These are phyloP conservation scores for Solenodon paradoxus DNA, from an alignment of 2,113 vertebrate species.

Conservation along the genomic window DNA sequence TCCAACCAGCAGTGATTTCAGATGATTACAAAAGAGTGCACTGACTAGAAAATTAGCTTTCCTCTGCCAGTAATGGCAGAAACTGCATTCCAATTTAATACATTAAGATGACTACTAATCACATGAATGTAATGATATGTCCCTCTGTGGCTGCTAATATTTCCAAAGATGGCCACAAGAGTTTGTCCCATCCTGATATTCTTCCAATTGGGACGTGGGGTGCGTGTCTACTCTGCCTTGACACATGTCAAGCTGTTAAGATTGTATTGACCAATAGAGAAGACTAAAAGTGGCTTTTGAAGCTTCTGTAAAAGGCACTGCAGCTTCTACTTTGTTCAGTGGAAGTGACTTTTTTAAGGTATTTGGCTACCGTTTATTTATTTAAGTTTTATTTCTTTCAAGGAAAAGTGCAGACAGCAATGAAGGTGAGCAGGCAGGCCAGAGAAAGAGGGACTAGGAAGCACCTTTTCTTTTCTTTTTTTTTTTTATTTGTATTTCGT, in stretches of 20 bases:
- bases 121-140: constrained; percentile 41
- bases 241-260: background rate
- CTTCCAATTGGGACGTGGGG: background rate
- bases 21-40: background rate
- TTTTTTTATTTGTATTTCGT: too few species aligned
- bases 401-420: too few species aligned
- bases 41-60: constrained; percentile 33
- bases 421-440: too few species aligned
- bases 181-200: background rate
- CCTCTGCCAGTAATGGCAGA: background rate
- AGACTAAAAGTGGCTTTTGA: background rate
- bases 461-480: too few species aligned
- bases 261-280: background rate
- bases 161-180: background rate
- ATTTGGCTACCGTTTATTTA: background rate
- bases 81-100: constrained; percentile 46
- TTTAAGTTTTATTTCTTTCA: too few species aligned
- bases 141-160: constrained; percentile 3
- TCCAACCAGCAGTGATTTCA: background rate
- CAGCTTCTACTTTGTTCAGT: background rate
- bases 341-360: background rate
- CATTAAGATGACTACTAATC: constrained; percentile 1
- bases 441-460: too few species aligned
- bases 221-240: background rate
- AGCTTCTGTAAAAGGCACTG: background rate